phyloP scores from a whole-genome alignment of 2,888 invertebrate genomes.

The Alitta virens region DNA sequence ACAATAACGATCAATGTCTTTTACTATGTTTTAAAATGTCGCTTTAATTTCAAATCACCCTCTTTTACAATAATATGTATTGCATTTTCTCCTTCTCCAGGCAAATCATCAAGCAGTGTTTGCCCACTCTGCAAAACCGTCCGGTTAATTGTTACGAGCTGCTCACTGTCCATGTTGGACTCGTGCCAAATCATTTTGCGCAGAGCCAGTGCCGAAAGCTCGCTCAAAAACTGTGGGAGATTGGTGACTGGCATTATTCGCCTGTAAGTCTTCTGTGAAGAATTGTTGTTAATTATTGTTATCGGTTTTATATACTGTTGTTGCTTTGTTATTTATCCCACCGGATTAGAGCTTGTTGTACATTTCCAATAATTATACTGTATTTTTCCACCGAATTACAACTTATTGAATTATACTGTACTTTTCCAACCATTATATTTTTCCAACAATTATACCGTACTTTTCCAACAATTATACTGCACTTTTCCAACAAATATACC shows the following conservation, averaged over 20 bases:
- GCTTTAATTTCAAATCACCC: neutral
- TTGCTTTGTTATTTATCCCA: too few relatives aligned
- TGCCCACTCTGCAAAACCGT: neutral
- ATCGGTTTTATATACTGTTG: too few relatives aligned
- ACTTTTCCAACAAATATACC: too few relatives aligned
- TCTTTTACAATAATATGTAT: neutral
- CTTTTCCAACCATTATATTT: too few relatives aligned
- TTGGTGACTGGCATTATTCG: slow-evolving; percentile 33
- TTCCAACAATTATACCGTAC: too few relatives aligned
- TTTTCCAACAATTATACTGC: too few relatives aligned
- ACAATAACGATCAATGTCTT: too few relatives aligned
- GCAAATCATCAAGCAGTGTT: slow-evolving; percentile 1
- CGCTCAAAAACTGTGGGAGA: slow-evolving; percentile 40
- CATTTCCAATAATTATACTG: too few relatives aligned
- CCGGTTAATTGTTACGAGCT: slow-evolving; percentile 41
- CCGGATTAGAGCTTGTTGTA: too few relatives aligned
- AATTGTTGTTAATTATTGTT: neutral
- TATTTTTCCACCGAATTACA: too few relatives aligned
- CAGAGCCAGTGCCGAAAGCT: slow-evolving; percentile 41
- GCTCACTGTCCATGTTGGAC: slow-evolving; percentile 45
- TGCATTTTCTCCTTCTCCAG: neutral
- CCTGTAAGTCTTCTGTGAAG: slow-evolving; percentile 8
- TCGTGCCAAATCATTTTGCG: slow-evolving; percentile 40
- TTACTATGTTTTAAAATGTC: too few relatives aligned
- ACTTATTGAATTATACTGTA: too few relatives aligned